These are phyloP conservation scores for Ephestia elutella DNA, from an alignment of 1,140 invertebrate species.

Conservation along the genomic window DNA sequence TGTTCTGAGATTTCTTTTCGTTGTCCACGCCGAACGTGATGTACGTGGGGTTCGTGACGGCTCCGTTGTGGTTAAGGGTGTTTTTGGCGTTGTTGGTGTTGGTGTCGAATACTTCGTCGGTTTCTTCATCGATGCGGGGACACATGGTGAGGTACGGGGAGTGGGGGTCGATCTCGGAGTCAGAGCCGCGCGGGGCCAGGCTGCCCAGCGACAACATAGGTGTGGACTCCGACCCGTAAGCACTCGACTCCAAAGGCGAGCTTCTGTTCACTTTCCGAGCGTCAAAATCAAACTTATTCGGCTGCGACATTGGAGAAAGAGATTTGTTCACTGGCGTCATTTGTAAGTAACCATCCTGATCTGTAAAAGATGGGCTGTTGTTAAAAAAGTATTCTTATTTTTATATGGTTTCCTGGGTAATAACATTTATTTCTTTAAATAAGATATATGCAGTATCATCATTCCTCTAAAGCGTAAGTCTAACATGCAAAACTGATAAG, in stretches of 20 bases:
- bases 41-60: slow-evolving; percentile 66
- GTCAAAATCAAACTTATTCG: slow-evolving; percentile 63
- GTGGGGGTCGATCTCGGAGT: slow-evolving; percentile 57
- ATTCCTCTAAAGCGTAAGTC: not conserved
- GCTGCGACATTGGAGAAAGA: slow-evolving; percentile 52
- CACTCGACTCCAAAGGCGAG: slow-evolving; percentile 42
- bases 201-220: slow-evolving; percentile 75
- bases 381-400: not conserved
- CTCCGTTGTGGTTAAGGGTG: slow-evolving; percentile 75
- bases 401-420: no score
- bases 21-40: slow-evolving; percentile 44
- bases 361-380: slow-evolving; percentile 47
- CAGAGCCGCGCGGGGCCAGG: slow-evolving; percentile 54
- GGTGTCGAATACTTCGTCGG: slow-evolving; percentile 68
- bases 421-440: not conserved
- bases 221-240: slow-evolving; percentile 70
- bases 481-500: no score
- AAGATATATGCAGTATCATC: not conserved
- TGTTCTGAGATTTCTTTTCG: slow-evolving; percentile 58
- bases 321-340: slow-evolving; percentile 58
- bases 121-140: slow-evolving; percentile 49
- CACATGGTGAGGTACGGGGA: slow-evolving; percentile 52
- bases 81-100: slow-evolving; percentile 78
- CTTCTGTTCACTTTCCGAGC: slow-evolving; percentile 40
- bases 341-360: slow-evolving; percentile 67